Evolutionary conservation across 2,113 vertebrate genomes (phyloP).

Genomic region (Heterotilapia buettikoferi): DNA sequence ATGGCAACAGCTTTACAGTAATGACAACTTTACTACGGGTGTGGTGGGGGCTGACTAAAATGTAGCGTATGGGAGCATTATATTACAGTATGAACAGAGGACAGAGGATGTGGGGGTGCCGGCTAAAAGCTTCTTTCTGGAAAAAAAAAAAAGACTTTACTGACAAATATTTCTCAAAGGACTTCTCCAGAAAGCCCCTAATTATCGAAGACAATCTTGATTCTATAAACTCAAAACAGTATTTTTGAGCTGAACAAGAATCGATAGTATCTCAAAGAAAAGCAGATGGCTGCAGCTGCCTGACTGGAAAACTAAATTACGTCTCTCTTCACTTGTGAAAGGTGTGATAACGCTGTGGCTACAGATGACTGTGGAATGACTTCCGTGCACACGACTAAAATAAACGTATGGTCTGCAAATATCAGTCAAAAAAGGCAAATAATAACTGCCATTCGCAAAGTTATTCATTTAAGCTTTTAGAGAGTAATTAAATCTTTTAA

Average conservation of each 20-base stretch:
- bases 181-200: background rate
- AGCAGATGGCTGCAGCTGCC: background rate
- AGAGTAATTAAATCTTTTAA: background rate
- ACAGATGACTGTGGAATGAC: background rate
- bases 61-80: background rate
- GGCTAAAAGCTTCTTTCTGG: background rate
- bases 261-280: background rate
- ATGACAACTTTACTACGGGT: slow-evolving; percentile 31
- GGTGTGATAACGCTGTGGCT: background rate
- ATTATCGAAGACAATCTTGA: background rate
- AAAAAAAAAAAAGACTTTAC: background rate
- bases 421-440: background rate
- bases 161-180: background rate
- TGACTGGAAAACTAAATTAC: background rate
- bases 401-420: background rate
- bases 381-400: background rate
- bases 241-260: background rate
- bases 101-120: background rate
- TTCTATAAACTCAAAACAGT: background rate
- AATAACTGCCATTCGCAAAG: background rate
- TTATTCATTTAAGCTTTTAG: background rate
- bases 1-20: slow-evolving; percentile 63
- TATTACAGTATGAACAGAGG: slow-evolving; percentile 10
- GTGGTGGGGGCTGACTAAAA: slow-evolving; percentile 14
- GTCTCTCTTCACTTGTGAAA: background rate